Base-by-base conservation (phyloP, 2,797 vertebrate species). In the Staurois parvus region DNA sequence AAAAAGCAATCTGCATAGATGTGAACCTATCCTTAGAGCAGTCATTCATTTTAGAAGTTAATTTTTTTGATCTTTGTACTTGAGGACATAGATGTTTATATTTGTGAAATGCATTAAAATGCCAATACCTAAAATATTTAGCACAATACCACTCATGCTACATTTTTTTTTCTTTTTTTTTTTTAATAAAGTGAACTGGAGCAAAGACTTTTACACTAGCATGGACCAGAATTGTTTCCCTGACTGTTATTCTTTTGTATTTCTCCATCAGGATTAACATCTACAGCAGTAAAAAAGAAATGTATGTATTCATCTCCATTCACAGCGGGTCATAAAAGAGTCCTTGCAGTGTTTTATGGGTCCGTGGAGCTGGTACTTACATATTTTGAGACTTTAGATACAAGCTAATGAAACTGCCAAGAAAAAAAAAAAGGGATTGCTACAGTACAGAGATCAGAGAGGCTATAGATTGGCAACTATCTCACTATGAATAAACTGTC, bases 241-340 rank as follows among this genome's bases (percentile, higher is more conserved):
- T 59, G 52, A 59, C 21, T 59, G 52, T 59, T 24, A 24, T 59
- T 59, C 21, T 24, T 9, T 8, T 24, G 21, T 1, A 59, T 59
- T 24, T 59, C 52, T 59, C 52, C 7, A 59, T 30, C 30, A 24
- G 45, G 66, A 62, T 59, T 69, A 81, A 52, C 72, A 72, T 81
- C 80, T 85, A 81, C 59, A 52, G 52, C 76, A 59, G 78, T 59
- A 81, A 69, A 69, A 75, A 80, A 80, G 34, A 37, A 45, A 68
- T 69, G 75, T 69, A 76, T 76, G 62, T 70, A 21, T 69, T 68
- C 40, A 80, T 85, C 78, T 81, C 72, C 56, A 42, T 7, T 59
- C 66, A n/a, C 77, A 75, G 26, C 15, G 42, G 42, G 62, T 67
- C 79, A 80, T 74, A 74, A 84, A 79, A 24, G 37, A 75, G 30